Evolutionary conservation across 2,888 invertebrate genomes (phyloP), one percentile per base, ranked within the genome.

Genomic region (Drosophila anomalata): DNA sequence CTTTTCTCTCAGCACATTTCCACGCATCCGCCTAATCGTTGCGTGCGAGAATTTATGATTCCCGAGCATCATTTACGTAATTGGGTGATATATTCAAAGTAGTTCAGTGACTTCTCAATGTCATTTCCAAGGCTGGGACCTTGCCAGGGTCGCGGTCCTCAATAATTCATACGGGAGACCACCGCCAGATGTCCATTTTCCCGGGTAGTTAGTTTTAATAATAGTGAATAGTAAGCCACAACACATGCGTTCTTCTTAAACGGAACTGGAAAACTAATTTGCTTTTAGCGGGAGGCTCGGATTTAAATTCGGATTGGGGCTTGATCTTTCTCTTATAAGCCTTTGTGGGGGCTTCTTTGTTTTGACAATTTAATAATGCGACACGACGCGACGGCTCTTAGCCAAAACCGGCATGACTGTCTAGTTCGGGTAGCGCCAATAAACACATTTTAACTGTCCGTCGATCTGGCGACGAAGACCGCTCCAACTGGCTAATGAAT

Each of bases 51-150:
- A 68, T 75, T 72, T 52, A 66, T 73, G 57, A 53, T 72, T 76
- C 70, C 51, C 51, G 69, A 47, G 58, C 68, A 36, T 53, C 52
- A 63, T 59, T 86, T 80, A 80, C 84, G 84, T 83, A 82, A 86
- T 24, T 51, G 26, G 7, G 48, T 20, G 24, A 52, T 36, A 44
- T 65, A 36, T 55, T 17, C 17, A 53, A 12, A 50, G 33, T 47
- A 54, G 73, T 75, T 77, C 59, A 68, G 73, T 71, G 83, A 79
- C 86, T 79, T 82, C 50, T 72, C 73, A 86, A 86, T 77, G 81
- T 61, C 86, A 86, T 82, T 70, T 66, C 55, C 73, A 73, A 82
- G 83, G 82, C 73, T 69, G 52, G 29, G 14, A 24, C n/a, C 17
- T 36, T 36, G 36, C n/a, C 36, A 36, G 36, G 36, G 36, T 17